Conservation (phyloP, 1,140 invertebrate genomes). For the Xylocopa sonorina region DNA sequence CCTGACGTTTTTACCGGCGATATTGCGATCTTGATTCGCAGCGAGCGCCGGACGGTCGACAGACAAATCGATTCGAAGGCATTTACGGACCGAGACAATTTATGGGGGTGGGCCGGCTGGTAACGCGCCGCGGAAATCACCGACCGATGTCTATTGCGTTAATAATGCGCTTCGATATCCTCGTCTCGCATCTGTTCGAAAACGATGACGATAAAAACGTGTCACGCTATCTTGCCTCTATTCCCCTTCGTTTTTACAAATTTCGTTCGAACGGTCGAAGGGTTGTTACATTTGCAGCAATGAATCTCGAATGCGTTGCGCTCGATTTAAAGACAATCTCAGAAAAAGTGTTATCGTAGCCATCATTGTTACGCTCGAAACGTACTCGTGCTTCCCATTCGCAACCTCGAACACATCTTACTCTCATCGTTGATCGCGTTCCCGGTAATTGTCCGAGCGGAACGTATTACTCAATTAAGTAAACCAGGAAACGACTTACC, state of each 20-base stretch:
- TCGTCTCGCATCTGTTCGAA: slow-evolving; percentile 16
- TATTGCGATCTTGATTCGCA: slow-evolving; percentile 38
- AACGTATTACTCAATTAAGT: background rate
- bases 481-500: slow-evolving; percentile 40
- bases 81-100: slow-evolving; percentile 57
- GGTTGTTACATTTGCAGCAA: too few relatives aligned
- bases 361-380: too few relatives aligned
- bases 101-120: slow-evolving; percentile 45
- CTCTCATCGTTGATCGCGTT: too few relatives aligned
- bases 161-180: slow-evolving; percentile 54
- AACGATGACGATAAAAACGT: background rate
- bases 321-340: too few relatives aligned
- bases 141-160: slow-evolving; percentile 46
- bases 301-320: too few relatives aligned
- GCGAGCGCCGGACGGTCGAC: slow-evolving; percentile 20
- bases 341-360: too few relatives aligned
- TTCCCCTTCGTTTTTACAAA: too few relatives aligned
- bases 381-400: too few relatives aligned
- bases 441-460: too few relatives aligned
- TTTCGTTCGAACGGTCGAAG: too few relatives aligned
- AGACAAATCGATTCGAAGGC: slow-evolving; percentile 52
- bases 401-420: too few relatives aligned
- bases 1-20: slow-evolving; percentile 31
- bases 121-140: slow-evolving; percentile 31
- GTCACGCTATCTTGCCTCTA: too few relatives aligned